Evolutionary conservation across 2,888 invertebrate species (phyloP).

Genomic region (Archaeoteleia sp.): DNA sequence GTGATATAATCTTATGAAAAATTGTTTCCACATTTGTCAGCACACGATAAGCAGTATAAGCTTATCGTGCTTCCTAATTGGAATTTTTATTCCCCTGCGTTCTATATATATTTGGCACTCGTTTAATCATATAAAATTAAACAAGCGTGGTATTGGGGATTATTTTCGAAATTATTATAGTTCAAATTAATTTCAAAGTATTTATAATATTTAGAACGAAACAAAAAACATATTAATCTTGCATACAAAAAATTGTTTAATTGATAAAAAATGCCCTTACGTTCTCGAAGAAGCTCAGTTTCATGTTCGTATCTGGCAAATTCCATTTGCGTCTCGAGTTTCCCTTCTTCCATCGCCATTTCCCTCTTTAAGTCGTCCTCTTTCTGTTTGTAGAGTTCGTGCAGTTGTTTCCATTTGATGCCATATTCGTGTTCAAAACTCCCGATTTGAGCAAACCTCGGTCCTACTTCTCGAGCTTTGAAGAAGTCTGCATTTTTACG

Average conservation of each 20-base stretch:
- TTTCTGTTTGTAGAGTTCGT: constrained; percentile 93
- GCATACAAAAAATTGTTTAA: no score
- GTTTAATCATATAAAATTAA: constrained; percentile 57
- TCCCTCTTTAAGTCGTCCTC: constrained; percentile 92
- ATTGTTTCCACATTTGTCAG: no score
- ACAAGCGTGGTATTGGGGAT: constrained; percentile 72
- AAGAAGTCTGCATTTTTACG: constrained; percentile 87
- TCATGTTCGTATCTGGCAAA: constrained; percentile 97
- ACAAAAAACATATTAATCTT: no score
- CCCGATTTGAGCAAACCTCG: constrained; percentile 90
- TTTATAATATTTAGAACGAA: no score
- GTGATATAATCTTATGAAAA: no score
- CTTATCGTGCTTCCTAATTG: constrained; percentile 70
- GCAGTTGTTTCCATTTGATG: constrained; percentile 96
- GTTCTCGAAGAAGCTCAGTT: constrained; percentile 94
- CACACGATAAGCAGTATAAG: no score
- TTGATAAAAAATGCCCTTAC: no score
- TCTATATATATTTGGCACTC: constrained; percentile 70
- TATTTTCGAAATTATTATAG: no score
- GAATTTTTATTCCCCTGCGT: constrained; percentile 67
- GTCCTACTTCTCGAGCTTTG: constrained; percentile 91
- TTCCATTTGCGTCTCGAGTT: constrained; percentile 97
- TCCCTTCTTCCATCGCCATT: constrained; percentile 91
- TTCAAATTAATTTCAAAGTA: no score
- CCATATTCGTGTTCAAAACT: constrained; percentile 98